Conservation (phyloP, 2,113 vertebrate genomes). For the Ceyx cyanopectus region DNA sequence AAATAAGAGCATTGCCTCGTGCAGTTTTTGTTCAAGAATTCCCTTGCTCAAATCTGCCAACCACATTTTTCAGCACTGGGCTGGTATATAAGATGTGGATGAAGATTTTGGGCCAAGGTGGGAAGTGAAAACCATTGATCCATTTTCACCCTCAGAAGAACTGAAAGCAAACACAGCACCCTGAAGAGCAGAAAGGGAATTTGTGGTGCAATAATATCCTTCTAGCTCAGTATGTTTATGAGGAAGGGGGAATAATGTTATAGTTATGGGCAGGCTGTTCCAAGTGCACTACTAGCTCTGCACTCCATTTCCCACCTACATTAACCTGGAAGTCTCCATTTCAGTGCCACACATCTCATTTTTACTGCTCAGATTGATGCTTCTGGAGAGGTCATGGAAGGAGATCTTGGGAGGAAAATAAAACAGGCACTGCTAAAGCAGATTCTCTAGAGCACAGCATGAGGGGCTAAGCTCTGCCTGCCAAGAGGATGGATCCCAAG, state of each 20-base stretch:
- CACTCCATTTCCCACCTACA: background rate
- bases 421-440: rapidly evolving
- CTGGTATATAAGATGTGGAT: rapidly evolving
- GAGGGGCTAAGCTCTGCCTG: background rate
- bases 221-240: background rate
- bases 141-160: background rate
- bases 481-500: background rate
- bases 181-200: background rate
- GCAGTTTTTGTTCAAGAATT: background rate
- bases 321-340: background rate
- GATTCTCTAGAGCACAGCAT: background rate
- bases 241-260: background rate
- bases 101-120: background rate
- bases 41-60: background rate
- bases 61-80: background rate
- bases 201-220: background rate
- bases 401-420: rapidly evolving
- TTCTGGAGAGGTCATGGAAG: background rate
- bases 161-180: background rate
- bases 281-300: background rate
- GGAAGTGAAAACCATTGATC: background rate
- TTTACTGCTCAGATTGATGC: background rate
- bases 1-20: background rate
- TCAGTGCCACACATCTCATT: rapidly evolving
- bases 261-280: background rate